Evolutionary conservation across 2,113 vertebrate genomes (phyloP).

Genomic region (Montifringilla adamsi): DNA sequence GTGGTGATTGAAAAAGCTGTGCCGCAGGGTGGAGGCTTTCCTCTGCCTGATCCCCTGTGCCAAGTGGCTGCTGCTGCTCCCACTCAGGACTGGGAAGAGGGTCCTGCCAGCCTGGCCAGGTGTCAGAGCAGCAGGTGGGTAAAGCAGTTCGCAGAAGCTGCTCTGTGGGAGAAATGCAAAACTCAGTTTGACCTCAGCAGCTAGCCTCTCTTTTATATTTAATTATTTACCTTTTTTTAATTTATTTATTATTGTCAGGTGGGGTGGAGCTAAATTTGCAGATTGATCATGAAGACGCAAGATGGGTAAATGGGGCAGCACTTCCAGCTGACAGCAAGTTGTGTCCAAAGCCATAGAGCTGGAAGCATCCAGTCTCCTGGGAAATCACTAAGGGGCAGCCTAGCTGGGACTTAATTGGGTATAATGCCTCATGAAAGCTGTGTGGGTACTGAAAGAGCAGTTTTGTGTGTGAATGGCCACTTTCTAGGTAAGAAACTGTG

Average conservation of each 20-base stretch:
- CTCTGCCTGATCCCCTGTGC: background rate
- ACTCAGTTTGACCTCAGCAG: background rate
- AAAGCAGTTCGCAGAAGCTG: background rate
- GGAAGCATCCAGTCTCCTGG: background rate
- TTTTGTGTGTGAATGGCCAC: background rate
- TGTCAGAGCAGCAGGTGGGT: background rate
- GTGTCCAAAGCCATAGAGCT: background rate
- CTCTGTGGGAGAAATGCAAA: background rate
- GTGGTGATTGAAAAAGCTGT: conserved; percentile 37
- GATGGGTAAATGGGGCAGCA: background rate
- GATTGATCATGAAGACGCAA: background rate
- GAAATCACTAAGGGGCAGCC: background rate
- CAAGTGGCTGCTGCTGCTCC: background rate
- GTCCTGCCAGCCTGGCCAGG: background rate
- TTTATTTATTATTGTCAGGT: background rate
- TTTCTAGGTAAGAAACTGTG: background rate
- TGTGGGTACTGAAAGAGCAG: background rate
- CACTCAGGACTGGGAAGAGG: background rate
- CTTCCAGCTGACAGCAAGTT: background rate
- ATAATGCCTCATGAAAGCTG: background rate
- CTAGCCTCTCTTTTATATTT: background rate
- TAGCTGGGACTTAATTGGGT: background rate
- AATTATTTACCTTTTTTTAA: background rate
- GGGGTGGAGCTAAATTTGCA: background rate
- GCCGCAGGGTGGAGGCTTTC: conserved; percentile 37